phyloP scores from a whole-genome alignment of 2,888 invertebrate species.

The Trisateles emortualis region DNA sequence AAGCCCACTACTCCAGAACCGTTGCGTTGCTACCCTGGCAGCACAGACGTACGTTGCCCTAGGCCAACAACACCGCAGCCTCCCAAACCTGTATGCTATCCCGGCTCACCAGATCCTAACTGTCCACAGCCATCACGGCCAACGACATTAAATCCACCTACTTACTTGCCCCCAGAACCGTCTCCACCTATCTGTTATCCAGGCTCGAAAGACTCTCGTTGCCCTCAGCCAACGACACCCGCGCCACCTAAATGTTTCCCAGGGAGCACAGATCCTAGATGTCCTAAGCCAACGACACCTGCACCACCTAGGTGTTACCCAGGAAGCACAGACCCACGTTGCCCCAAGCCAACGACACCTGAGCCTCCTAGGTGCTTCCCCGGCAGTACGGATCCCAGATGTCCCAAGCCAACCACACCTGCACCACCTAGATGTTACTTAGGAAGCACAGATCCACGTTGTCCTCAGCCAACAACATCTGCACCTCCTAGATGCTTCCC shows the following conservation, averaged over 20 bases:
- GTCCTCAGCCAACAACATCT: slow-evolving; percentile 32
- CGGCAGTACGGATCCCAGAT: slow-evolving; percentile 63
- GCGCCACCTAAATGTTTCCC: slow-evolving; percentile 47
- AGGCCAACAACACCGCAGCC: slow-evolving; percentile 47
- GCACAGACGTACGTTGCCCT: slow-evolving; percentile 59
- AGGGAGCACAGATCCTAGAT: slow-evolving; percentile 51
- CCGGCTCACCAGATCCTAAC: slow-evolving; percentile 50
- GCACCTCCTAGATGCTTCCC: slow-evolving; percentile 28
- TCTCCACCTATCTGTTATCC: slow-evolving; percentile 33
- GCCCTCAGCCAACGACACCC: slow-evolving; percentile 30
- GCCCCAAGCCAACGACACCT: slow-evolving; percentile 20
- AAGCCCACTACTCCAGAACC: slow-evolving; percentile 21
- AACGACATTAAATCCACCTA: slow-evolving; percentile 49
- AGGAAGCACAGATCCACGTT: slow-evolving; percentile 30
- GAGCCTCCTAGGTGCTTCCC: slow-evolving; percentile 37
- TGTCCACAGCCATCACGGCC: slow-evolving; percentile 40
- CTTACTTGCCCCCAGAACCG: slow-evolving; percentile 62
- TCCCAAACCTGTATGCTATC: slow-evolving; percentile 38
- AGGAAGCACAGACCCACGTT: slow-evolving; percentile 8
- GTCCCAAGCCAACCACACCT: slow-evolving; percentile 56
- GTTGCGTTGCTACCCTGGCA: slow-evolving; percentile 46
- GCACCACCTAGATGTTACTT: slow-evolving; percentile 28
- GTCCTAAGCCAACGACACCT: slow-evolving; percentile 37
- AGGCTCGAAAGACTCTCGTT: neutral
- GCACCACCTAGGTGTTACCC: slow-evolving; percentile 11